Conservation (phyloP, 2,113 vertebrate species). For the Pholis gunnellus region DNA sequence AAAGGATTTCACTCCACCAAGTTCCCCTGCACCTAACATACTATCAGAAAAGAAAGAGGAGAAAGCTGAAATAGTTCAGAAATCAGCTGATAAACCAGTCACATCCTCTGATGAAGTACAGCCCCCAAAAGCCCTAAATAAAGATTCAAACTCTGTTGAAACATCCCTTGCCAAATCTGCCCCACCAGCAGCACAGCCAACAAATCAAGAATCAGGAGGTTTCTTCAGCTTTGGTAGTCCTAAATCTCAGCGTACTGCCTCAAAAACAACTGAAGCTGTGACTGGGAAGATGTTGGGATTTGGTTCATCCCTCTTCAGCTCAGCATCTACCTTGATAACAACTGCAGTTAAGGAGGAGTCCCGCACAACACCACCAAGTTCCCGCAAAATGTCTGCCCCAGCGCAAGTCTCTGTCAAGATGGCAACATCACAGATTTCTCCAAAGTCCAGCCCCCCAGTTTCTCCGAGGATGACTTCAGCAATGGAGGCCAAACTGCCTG, state of each 20-base stretch:
- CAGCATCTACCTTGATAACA: slow-evolving; percentile 79
- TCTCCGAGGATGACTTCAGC: slow-evolving; percentile 49
- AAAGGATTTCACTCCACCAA: slow-evolving; percentile 14
- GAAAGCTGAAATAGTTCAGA: slow-evolving; percentile 28
- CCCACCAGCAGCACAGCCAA: slow-evolving; percentile 63
- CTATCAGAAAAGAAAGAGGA: slow-evolving; percentile 41
- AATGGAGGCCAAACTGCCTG: slow-evolving; percentile 43
- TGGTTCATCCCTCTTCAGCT: slow-evolving; percentile 78
- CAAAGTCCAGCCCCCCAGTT: slow-evolving; percentile 53
- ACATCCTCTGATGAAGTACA: slow-evolving; percentile 37
- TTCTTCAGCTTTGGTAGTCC: slow-evolving; percentile 80
- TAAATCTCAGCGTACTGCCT: slow-evolving; percentile 70
- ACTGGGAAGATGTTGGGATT: slow-evolving; percentile 80
- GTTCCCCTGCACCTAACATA: background rate
- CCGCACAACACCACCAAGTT: slow-evolving; percentile 61
- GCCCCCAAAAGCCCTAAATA: slow-evolving; percentile 31
- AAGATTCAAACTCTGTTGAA: slow-evolving; percentile 65
- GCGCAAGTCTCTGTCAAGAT: slow-evolving; percentile 67
- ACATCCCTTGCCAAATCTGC: slow-evolving; percentile 69
- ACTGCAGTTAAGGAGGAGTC: slow-evolving; percentile 78
- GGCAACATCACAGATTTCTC: slow-evolving; percentile 49
- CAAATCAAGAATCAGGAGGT: slow-evolving; percentile 81
- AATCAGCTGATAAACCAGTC: slow-evolving; percentile 35
- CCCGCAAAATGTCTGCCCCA: slow-evolving; percentile 76
- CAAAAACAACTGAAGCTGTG: slow-evolving; percentile 64